phyloP scores from a whole-genome alignment of 2,797 vertebrate species.

The Uromys caudimaculatus region DNA sequence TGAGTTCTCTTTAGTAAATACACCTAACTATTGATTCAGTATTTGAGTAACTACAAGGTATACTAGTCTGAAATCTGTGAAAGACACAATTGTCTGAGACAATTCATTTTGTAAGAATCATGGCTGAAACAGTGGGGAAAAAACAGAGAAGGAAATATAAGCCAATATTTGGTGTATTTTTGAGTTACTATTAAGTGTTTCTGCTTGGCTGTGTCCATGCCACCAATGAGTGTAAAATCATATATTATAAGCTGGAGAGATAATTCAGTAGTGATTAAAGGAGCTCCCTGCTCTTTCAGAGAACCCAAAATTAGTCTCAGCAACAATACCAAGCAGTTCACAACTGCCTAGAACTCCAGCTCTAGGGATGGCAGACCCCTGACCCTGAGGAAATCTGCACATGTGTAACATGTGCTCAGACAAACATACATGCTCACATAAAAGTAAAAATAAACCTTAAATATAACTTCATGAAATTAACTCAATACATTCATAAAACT shows the following conservation, averaged over 20 bases:
- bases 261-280: background rate
- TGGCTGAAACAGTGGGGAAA: background rate
- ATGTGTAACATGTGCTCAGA: background rate
- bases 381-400: background rate
- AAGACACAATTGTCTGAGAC: background rate
- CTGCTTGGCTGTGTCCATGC: background rate
- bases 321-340: background rate
- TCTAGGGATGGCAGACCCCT: background rate
- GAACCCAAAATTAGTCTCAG: background rate
- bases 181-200: background rate
- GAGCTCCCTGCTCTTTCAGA: background rate
- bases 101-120: conserved; percentile 17
- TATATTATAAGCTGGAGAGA: background rate
- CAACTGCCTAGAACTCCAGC: background rate
- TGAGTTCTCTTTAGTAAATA: background rate
- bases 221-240: background rate
- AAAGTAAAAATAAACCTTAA: background rate
- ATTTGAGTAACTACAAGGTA: background rate
- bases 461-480: background rate
- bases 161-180: background rate
- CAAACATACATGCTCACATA: background rate
- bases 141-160: background rate
- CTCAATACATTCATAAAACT: background rate
- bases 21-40: background rate
- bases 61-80: background rate